Conservation (phyloP, 2,888 invertebrate genomes). For the Silvanus unidentatus region DNA sequence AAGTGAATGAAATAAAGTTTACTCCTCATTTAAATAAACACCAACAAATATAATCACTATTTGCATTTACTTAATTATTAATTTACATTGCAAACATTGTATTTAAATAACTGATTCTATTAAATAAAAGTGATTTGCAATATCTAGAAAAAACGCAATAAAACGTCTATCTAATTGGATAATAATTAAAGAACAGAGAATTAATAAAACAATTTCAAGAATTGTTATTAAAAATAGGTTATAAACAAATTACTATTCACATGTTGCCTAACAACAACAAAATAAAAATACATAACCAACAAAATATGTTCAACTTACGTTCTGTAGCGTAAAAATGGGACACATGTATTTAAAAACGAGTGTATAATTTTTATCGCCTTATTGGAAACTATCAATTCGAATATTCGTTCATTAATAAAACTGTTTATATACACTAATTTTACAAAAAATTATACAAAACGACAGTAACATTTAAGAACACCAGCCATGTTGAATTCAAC, state of each 20-base stretch:
- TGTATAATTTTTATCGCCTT: not conserved
- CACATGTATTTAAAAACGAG: not conserved
- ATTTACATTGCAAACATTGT: no score
- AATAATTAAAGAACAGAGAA: no score
- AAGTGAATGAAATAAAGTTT: no score
- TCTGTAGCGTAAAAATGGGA: constrained; percentile 3
- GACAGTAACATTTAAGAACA: not conserved
- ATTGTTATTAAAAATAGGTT: constrained; percentile 10
- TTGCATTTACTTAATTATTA: no score
- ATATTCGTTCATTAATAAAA: not conserved
- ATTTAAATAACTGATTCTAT: no score
- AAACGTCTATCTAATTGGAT: no score
- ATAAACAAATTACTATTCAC: constrained; percentile 21
- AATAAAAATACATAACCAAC: constrained; percentile 22
- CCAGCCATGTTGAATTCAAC: not conserved
- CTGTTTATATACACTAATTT: not conserved
- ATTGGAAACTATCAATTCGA: not conserved
- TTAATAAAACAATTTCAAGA: no score
- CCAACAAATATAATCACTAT: no score
- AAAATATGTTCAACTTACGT: constrained; percentile 18
- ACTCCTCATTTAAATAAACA: no score
- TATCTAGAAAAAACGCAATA: no score
- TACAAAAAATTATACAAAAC: not conserved
- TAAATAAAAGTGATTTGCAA: no score
- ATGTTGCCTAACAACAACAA: constrained; percentile 15